Evolutionary conservation across 1,140 invertebrate species (phyloP), one percentile per base, ranked within the genome.

Genomic region (Leucophenga varia): DNA sequence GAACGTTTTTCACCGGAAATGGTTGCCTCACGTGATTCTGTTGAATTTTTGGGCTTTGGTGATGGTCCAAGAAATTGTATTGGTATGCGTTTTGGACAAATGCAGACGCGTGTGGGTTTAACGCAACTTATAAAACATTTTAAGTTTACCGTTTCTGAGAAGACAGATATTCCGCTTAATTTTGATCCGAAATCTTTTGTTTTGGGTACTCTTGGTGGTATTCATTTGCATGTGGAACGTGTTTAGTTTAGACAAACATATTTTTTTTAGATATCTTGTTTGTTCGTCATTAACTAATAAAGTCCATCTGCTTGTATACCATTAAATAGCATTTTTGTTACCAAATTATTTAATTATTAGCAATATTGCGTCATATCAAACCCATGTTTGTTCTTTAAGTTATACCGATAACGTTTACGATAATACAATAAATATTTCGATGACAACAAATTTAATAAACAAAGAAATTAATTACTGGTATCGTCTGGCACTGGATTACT

Each of bases 1-100:
- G 83, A 86, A 21, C 63, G 84, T 54, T 88, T 87, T 61, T 57
- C 73, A 3, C 67, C 78, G 3, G 81, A 84, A 45, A 57, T 71
- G 25, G 76, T 75, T 51, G 53, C 52, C 3, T 58, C 71, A 22
- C 59, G 68, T 43, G 59, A 73, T 46, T 74, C 76, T 0, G 76
- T 61, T 50, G 61, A 69, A 1, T 83, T 78, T 57, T 56, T 82
- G 14, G n/a, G n/a, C n/a, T n/a, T n/a, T n/a, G n/a, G n/a, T n/a
- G n/a, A n/a, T n/a, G n/a, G n/a, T n/a, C n/a, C 79, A 2, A 55
- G 78, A 25, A 78, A 75, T 49, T 80, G 79, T 45, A 79, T 81
- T 47, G 79, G 73, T 13, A 34, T 36, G 54, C 53, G 75, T 35
- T 77, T 78, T 49, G 76, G 71, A 3, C 18, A 72, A 1, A 53